These are phyloP conservation scores for Drosophila ustulata DNA, from an alignment of 2,888 invertebrate species.

Conservation along the genomic window DNA sequence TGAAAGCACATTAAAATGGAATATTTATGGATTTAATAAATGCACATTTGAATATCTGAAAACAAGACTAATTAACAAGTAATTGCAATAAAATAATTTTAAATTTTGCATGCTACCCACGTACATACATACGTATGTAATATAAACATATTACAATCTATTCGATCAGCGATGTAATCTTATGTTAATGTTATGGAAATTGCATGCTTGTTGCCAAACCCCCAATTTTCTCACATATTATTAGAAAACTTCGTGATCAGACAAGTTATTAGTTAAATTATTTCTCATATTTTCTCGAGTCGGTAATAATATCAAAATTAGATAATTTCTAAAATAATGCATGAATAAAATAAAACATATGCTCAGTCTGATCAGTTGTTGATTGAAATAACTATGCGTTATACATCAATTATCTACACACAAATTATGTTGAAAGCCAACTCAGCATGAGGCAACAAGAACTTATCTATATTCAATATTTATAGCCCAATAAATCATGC, in stretches of 20 bases:
- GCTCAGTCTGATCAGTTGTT: not conserved
- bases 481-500: not conserved
- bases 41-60: not conserved
- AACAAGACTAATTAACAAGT: not conserved
- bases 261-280: conserved; percentile 3
- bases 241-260: conserved; percentile 1
- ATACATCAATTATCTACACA: not conserved
- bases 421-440: not conserved
- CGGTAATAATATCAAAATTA: conserved; percentile 6
- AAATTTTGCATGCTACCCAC: not conserved
- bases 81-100: conserved; percentile 2
- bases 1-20: not conserved
- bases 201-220: not conserved
- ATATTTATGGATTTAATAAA: not conserved
- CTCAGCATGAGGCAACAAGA: conserved; percentile 6
- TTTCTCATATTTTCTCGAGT: not conserved
- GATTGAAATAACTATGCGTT: not conserved
- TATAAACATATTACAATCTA: not conserved
- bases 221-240: conserved; percentile 7
- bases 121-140: not conserved
- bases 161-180: conserved; percentile 1
- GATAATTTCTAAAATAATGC: not conserved
- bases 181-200: conserved; percentile 12
- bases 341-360: not conserved
- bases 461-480: not conserved